Evolutionary conservation across 2,797 vertebrate species (phyloP).

Genomic region (Nannoperca obscura): DNA sequence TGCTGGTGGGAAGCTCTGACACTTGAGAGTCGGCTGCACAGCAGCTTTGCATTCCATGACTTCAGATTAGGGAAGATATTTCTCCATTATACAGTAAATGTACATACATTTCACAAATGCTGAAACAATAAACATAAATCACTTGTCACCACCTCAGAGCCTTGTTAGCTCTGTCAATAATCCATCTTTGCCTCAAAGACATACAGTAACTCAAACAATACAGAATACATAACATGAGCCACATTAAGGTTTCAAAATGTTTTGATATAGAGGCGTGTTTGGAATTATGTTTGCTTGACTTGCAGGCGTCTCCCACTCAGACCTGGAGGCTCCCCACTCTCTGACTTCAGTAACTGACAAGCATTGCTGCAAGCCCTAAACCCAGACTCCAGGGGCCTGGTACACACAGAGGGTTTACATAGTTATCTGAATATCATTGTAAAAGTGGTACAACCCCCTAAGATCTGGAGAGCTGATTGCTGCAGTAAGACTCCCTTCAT

Average conservation of each 20-base stretch:
- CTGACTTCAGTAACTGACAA: not conserved
- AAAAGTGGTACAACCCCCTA: not conserved
- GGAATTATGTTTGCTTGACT: not conserved
- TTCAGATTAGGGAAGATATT: constrained; percentile 16
- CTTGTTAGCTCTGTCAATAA: not conserved
- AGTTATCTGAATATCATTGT: not conserved
- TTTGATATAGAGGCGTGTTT: not conserved
- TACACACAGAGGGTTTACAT: not conserved
- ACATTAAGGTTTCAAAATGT: too few relatives aligned
- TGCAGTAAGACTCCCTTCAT: not conserved
- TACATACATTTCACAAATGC: not conserved
- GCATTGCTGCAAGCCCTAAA: constrained; percentile 1
- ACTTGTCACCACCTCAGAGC: not conserved
- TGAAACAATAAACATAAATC: not conserved
- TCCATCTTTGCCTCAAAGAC: not conserved
- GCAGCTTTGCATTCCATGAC: constrained; percentile 34
- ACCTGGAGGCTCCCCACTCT: too few relatives aligned
- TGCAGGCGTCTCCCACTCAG: not conserved
- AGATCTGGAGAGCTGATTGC: not conserved
- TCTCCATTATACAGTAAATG: not conserved
- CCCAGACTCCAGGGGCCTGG: too few relatives aligned
- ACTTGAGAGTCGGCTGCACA: constrained; percentile 7
- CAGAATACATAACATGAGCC: too few relatives aligned
- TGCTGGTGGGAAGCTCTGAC: not conserved
- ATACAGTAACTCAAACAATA: not conserved